Evolutionary conservation across 2,888 invertebrate species (phyloP).

Genomic region (Schizotus pectinicornis): DNA sequence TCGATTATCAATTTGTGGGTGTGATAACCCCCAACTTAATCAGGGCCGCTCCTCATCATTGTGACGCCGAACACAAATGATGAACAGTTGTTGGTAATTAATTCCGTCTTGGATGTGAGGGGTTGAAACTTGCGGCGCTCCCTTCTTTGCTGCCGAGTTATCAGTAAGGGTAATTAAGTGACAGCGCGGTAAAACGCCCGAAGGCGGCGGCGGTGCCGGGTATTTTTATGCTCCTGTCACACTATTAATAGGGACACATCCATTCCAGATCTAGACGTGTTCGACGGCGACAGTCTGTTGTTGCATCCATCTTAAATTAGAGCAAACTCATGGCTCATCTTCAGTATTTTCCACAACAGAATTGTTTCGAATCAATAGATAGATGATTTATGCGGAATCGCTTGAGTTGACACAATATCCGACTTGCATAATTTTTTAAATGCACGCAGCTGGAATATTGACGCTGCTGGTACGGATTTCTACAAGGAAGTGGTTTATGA

Average conservation of each 20-base stretch:
- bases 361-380: conserved; percentile 16
- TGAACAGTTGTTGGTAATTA: conserved; percentile 24
- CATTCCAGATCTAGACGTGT: conserved; percentile 30
- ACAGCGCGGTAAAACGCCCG: conserved; percentile 11
- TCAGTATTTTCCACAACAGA: conserved; percentile 22
- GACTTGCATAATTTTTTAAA: too few species aligned
- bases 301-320: conserved; percentile 22
- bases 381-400: conserved; percentile 14
- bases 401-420: too few species aligned
- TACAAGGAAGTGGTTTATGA: too few species aligned
- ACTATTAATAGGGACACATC: conserved; percentile 46
- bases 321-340: conserved; percentile 13
- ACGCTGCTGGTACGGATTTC: too few species aligned
- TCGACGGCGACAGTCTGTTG: conserved; percentile 20
- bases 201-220: conserved; percentile 17
- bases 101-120: conserved; percentile 15
- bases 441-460: too few species aligned
- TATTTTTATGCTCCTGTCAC: conserved; percentile 43
- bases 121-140: conserved; percentile 12
- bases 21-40: too few species aligned
- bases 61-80: conserved; percentile 13
- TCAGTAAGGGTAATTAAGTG: conserved; percentile 23
- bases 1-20: too few species aligned
- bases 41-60: neutral
- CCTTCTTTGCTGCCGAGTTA: conserved; percentile 12